phyloP scores from a whole-genome alignment of 2,113 vertebrate species.

The Laterallus jamaicensis region DNA sequence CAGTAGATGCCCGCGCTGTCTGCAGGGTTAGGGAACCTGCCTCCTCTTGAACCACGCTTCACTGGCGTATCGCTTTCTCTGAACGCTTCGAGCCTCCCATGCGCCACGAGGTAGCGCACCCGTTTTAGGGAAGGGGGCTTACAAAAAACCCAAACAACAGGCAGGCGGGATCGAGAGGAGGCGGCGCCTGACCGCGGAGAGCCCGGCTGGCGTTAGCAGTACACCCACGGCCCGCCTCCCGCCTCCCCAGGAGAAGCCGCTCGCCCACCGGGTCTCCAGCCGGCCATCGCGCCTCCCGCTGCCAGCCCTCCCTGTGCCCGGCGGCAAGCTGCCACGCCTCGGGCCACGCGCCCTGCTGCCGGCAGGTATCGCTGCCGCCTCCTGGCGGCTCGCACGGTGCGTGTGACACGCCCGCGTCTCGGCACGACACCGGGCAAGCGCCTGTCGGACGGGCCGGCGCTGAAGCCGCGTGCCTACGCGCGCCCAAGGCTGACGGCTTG shows the following conservation, averaged over 20 bases:
- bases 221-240: not conserved
- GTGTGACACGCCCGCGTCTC: fast-evolving
- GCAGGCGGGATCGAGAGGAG: not conserved
- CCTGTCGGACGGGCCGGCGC: too few relatives aligned
- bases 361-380: not conserved
- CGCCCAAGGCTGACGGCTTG: too few relatives aligned
- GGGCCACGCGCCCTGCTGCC: not conserved
- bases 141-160: fast-evolving
- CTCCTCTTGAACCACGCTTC: not conserved
- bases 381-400: fast-evolving
- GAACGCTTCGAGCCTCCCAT: not conserved
- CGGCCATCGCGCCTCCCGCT: not conserved
- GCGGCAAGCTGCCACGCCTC: not conserved
- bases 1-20: not conserved
- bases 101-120: not conserved
- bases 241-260: not conserved
- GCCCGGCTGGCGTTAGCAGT: not conserved
- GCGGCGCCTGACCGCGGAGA: fast-evolving
- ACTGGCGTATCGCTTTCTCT: not conserved
- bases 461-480: fast-evolving
- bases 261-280: not conserved
- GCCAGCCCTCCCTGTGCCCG: not conserved
- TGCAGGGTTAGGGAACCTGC: not conserved
- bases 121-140: not conserved
- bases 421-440: fast-evolving